phyloP scores from a whole-genome alignment of 2,113 vertebrate genomes.

The Callithrix jacchus region DNA sequence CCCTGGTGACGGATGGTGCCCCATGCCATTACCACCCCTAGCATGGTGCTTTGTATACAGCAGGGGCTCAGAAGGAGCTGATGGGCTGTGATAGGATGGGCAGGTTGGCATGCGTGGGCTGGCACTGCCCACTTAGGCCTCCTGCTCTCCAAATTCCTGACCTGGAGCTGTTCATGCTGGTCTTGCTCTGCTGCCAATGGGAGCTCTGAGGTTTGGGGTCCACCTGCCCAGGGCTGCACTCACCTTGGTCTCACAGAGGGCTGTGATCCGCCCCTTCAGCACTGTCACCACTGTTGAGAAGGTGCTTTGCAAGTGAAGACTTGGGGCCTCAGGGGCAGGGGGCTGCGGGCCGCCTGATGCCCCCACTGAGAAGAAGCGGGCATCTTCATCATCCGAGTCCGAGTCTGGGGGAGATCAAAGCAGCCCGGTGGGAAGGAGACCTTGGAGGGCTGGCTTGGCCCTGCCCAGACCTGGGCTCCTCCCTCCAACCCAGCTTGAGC shows the following conservation, averaged over 20 bases:
- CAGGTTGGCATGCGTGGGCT: not conserved
- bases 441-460: not conserved
- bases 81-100: rapidly evolving
- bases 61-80: not conserved
- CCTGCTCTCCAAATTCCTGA: not conserved
- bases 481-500: rapidly evolving
- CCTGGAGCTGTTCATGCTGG: not conserved
- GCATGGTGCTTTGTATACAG: rapidly evolving
- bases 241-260: constrained; percentile 91
- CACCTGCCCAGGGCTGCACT: not conserved
- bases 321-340: constrained; percentile 64
- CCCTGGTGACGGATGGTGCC: rapidly evolving
- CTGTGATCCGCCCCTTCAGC: constrained; percentile 89
- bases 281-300: constrained; percentile 89
- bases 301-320: constrained; percentile 85
- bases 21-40: rapidly evolving
- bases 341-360: constrained; percentile 72
- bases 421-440: not conserved
- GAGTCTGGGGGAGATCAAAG: constrained; percentile 84
- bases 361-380: constrained; percentile 85
- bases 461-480: not conserved
- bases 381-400: constrained; percentile 92
- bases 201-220: not conserved
- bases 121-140: not conserved
- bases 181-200: not conserved